Percentiles rank a stretch among this genome's conserved stretches.
Conservation (phyloP, 2,888 invertebrate species). For the Periphyllus acericola region DNA sequence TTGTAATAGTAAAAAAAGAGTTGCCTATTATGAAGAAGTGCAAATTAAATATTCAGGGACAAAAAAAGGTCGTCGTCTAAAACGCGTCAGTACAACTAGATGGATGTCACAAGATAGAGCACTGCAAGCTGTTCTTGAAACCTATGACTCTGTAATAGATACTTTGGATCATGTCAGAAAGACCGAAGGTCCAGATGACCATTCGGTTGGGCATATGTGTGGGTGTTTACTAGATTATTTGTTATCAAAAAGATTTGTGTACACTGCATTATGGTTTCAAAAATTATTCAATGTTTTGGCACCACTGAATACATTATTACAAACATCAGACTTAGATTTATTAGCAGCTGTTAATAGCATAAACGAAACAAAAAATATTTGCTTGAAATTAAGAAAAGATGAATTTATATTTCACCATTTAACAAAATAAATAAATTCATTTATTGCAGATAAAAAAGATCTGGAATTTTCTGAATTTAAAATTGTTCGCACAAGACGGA, state of each 20-base stretch:
- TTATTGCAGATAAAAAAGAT: constrained; percentile 22
- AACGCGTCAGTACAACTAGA: constrained; percentile 26
- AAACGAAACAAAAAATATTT: constrained; percentile 21
- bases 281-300: constrained; percentile 31
- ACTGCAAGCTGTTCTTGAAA: neutral
- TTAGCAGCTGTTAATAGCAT: constrained; percentile 22
- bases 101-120: constrained; percentile 26
- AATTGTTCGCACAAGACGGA: constrained; percentile 21
- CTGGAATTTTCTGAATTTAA: constrained; percentile 33
- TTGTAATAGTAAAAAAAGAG: constrained; percentile 28
- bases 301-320: constrained; percentile 13
- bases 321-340: constrained; percentile 20
- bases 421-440: constrained; percentile 22
- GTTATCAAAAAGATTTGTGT: constrained; percentile 25
- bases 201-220: neutral
- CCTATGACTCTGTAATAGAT: constrained; percentile 3
- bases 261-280: constrained; percentile 14
- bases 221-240: constrained; percentile 8
- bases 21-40: neutral
- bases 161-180: constrained; percentile 1
- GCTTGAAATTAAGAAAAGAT: constrained; percentile 21
- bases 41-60: constrained; percentile 4
- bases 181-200: constrained; percentile 13
- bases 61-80: neutral
- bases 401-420: constrained; percentile 13